These are phyloP conservation scores for Fulica atra DNA, from an alignment of 2,113 vertebrate species.

Conservation along the genomic window DNA sequence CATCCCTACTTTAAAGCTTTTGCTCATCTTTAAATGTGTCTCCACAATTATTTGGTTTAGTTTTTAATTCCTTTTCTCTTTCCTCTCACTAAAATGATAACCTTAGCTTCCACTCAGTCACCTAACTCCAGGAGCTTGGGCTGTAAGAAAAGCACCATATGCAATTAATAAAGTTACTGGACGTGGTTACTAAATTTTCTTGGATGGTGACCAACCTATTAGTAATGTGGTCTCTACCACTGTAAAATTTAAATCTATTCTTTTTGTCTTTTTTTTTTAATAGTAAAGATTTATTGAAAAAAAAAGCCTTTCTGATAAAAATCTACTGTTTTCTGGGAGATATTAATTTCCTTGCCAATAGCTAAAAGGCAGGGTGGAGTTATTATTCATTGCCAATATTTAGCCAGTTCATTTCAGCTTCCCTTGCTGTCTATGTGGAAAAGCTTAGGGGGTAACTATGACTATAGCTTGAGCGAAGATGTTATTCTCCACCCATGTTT, in stretches of 20 bases:
- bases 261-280: not conserved
- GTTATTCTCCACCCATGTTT: not conserved
- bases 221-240: not conserved
- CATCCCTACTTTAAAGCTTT: not conserved
- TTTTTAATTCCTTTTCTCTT: not conserved
- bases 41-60: not conserved
- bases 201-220: not conserved
- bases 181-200: not conserved
- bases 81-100: not conserved
- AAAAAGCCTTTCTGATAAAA: not conserved
- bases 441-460: not conserved
- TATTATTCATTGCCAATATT: not conserved
- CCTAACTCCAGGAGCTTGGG: not conserved
- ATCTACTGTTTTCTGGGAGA: not conserved
- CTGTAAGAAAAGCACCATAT: not conserved
- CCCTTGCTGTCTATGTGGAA: not conserved
- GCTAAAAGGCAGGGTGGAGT: not conserved
- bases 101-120: not conserved
- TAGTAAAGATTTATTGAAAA: not conserved
- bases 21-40: not conserved
- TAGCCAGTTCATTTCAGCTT: not conserved
- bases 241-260: not conserved
- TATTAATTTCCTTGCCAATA: not conserved
- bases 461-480: not conserved
- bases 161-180: not conserved